Base-by-base conservation (phyloP, 1,140 invertebrate species). In the Colletes gigas region DNA sequence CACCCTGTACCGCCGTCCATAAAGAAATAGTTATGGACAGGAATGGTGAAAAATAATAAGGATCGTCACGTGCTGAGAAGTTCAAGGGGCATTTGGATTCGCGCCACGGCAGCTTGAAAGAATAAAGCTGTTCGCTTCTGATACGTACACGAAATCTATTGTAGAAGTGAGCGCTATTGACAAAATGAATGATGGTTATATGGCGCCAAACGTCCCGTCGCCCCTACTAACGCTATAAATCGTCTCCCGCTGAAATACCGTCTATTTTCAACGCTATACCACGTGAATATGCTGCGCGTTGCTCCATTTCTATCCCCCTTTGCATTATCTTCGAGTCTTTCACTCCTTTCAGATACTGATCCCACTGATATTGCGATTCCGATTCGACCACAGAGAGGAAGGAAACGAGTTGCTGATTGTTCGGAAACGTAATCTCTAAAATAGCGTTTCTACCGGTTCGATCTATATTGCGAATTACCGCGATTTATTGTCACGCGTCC, bases 151-250 rank as follows among this genome's bases (percentile, higher is more conserved):
- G 74, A 88, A 87, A 83, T 86, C 88, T 80, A 89, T 90, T 89
- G 88, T 90, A 74, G 82, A 80, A 82, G 88, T 85, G 81, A 86
- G 75, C 82, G 83, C 88, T 90, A 91, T 91, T 91, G 89, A 90
- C 88, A 90, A 91, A 90, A 91, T 91, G 89, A 91, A 90, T 90
- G 87, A 91, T 91, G 89, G 88, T 91, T 90, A 91, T 90, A 90
- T 84, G 90, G 88, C 88, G 88, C 89, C 89, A 84, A 85, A 83
- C 83, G 82, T 87, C 80, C 82, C 82, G 78, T 86, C 81, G 76
- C 81, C 75, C 77, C 79, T 77, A 69, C 83, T 80, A 78, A 79
- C 82, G 76, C 88, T 84, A 90, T 91, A 91, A 91, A 91, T 91
- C 89, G 88, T 90, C 88, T 88, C 81, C 71, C 76, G 75, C 81